Conservation (phyloP, 2,888 invertebrate species). For the Drosophila histrio region DNA sequence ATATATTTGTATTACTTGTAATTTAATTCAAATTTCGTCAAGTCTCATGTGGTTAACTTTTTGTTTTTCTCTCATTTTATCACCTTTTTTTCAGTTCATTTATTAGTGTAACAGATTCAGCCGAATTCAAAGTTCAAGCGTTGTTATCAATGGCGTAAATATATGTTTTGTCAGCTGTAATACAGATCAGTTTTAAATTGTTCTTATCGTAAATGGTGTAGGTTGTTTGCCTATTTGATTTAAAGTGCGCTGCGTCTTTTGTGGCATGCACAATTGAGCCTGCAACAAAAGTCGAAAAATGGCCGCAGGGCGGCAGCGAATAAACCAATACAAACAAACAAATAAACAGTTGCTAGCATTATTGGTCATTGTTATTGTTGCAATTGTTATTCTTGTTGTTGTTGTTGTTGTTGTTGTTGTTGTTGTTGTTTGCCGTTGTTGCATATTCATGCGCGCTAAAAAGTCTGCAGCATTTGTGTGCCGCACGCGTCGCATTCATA, state of each 20-base stretch:
- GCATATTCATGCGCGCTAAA: constrained; percentile 54
- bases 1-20: not conserved
- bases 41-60: too few relatives aligned
- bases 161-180: constrained; percentile 17
- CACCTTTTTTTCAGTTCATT: not conserved
- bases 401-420: constrained; percentile 7
- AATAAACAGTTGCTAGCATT: constrained; percentile 35
- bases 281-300: constrained; percentile 45
- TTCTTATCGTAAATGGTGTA: not conserved
- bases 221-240: constrained; percentile 16
- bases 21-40: too few relatives aligned
- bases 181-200: constrained; percentile 11
- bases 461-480: constrained; percentile 49
- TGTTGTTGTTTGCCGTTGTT: constrained; percentile 5
- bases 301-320: constrained; percentile 29
- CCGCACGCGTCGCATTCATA: constrained; percentile 27
- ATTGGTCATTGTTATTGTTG: constrained; percentile 17
- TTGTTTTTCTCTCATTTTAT: not conserved
- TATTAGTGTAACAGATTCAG: not conserved
- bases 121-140: not conserved
- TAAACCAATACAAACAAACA: constrained; percentile 25
- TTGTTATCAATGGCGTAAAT: not conserved
- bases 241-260: constrained; percentile 23
- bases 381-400: constrained; percentile 11
- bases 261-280: constrained; percentile 49